These are phyloP conservation scores for Brachionus manjavacas DNA, from an alignment of 1,140 invertebrate species.

Conservation along the genomic window DNA sequence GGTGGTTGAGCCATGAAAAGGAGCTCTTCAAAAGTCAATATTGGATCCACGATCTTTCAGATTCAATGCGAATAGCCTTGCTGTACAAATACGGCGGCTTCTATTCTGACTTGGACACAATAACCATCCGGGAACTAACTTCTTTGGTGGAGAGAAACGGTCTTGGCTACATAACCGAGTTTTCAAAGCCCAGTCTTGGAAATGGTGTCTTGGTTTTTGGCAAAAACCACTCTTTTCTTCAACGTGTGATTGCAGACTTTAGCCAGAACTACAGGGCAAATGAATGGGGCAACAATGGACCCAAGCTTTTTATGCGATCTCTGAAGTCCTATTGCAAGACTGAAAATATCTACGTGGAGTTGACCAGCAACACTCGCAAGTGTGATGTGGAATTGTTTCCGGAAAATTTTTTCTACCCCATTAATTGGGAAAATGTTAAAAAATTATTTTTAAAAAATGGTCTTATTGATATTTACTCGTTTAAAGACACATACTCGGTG, in stretches of 20 bases:
- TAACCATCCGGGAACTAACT: not conserved
- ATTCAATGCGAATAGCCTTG: not conserved
- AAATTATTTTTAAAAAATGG: not conserved
- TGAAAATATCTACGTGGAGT: not conserved
- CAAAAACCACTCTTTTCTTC: not conserved
- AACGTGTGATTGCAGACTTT: not conserved
- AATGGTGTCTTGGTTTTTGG: slow-evolving; percentile 2
- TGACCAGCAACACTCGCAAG: not conserved
- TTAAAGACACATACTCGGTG: not conserved
- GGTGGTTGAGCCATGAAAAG: not conserved
- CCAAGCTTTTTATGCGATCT: not conserved
- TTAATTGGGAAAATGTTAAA: slow-evolving; percentile 1
- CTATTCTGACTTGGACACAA: slow-evolving; percentile 11
- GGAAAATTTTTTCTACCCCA: not conserved
- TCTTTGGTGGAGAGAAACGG: not conserved
- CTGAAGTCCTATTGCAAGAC: not conserved
- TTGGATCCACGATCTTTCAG: slow-evolving; percentile 8
- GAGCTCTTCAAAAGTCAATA: not conserved
- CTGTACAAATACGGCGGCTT: slow-evolving; percentile 13
- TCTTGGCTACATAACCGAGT: not conserved
- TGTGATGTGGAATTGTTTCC: slow-evolving; percentile 16
- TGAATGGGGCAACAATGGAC: not conserved
- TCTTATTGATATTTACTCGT: not conserved
- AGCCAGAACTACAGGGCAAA: not conserved
- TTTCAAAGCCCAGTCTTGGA: not conserved